Evolutionary conservation across 2,797 vertebrate species (phyloP).

Genomic region (Dermochelys coriacea): DNA sequence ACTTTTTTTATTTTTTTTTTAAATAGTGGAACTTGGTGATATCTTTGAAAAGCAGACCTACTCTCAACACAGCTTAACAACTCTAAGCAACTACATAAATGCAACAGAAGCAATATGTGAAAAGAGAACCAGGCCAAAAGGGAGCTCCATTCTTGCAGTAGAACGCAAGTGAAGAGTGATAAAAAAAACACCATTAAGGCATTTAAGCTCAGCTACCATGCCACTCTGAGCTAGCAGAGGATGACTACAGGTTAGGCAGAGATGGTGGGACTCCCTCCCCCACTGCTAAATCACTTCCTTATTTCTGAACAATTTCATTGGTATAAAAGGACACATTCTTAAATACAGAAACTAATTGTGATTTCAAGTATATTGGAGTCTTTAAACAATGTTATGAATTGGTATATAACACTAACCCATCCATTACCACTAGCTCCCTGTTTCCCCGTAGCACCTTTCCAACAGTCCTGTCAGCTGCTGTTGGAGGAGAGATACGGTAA

Average conservation of each 20-base stretch:
- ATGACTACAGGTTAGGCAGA: neutral
- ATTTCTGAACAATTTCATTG: neutral
- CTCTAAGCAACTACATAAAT: neutral
- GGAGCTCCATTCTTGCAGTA: neutral
- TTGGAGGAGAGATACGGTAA: neutral
- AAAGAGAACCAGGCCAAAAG: neutral
- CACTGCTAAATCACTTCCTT: neutral
- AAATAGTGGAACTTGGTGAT: neutral
- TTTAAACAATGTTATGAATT: neutral
- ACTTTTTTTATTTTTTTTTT: neutral
- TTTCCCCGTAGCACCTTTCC: conserved; percentile 19
- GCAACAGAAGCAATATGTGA: neutral
- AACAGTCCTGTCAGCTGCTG: neutral
- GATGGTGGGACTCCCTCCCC: neutral
- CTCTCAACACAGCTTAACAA: neutral
- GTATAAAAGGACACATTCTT: neutral
- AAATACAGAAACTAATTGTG: neutral
- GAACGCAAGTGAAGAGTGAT: neutral
- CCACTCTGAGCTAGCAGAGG: neutral
- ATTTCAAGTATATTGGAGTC: neutral
- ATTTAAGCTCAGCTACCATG: neutral
- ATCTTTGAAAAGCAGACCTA: neutral
- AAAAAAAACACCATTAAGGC: neutral
- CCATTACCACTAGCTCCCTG: conserved; percentile 4
- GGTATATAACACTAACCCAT: neutral